Conservation (phyloP, 2,797 vertebrate genomes). For the Sebastes wilsoni region DNA sequence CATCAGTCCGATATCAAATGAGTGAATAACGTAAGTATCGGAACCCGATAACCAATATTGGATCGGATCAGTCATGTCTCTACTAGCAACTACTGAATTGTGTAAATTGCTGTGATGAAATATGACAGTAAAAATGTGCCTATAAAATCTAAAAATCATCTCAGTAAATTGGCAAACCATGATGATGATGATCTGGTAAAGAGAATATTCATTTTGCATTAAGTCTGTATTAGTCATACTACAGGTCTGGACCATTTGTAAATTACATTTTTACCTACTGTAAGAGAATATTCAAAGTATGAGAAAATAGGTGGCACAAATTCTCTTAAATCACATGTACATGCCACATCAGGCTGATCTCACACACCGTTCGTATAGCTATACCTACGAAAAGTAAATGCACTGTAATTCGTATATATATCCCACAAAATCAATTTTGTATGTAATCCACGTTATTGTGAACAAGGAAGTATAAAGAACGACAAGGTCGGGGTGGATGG, state of each 20-base stretch:
- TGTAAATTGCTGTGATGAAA: neutral
- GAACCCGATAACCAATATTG: neutral
- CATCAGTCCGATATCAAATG: neutral
- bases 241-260: neutral
- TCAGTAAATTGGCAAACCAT: neutral
- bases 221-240: neutral
- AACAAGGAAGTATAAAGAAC: neutral
- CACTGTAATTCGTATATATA: no score
- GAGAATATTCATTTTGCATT: neutral
- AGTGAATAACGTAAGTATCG: neutral
- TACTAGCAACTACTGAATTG: neutral
- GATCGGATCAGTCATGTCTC: neutral
- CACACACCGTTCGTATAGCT: no score
- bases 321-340: neutral
- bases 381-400: neutral
- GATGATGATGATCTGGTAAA: neutral
- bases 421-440: neutral
- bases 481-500: neutral
- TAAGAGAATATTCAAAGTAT: neutral
- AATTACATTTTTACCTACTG: neutral
- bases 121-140: neutral
- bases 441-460: no score
- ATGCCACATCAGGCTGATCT: neutral
- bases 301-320: neutral
- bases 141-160: neutral